These are phyloP conservation scores for Callitettix versicolor DNA, from an alignment of 1,140 invertebrate species.

Conservation along the genomic window DNA sequence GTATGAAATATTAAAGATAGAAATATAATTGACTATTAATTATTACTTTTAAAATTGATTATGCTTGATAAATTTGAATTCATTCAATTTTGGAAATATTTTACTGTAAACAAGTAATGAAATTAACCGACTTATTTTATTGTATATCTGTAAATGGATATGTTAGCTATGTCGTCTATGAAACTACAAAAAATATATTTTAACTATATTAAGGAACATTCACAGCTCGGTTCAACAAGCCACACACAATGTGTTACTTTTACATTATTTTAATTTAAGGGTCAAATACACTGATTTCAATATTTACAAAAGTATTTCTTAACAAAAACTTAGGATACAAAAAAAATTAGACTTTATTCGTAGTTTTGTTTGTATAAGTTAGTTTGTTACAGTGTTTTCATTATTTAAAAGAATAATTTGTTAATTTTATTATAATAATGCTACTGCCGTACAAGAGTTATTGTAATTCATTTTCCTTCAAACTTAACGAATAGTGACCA, in stretches of 20 bases:
- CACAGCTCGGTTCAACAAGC: background rate
- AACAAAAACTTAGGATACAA: no score
- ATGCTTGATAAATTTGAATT: background rate
- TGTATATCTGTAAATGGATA: conserved; percentile 14
- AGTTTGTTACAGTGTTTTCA: no score
- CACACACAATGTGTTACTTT: background rate
- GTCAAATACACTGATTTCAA: background rate
- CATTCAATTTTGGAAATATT: background rate
- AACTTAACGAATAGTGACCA: no score
- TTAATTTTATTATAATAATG: no score
- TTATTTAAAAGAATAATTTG: no score
- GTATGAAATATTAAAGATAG: conserved; percentile 11
- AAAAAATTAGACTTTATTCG: no score
- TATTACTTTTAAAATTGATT: conserved; percentile 16
- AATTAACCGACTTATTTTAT: background rate
- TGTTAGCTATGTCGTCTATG: conserved; percentile 16
- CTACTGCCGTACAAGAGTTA: no score
- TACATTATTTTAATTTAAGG: background rate
- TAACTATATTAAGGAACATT: conserved; percentile 20
- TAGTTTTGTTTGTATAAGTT: no score
- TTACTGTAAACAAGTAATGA: background rate
- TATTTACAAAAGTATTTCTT: conserved; percentile 3
- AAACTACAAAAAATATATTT: conserved; percentile 20
- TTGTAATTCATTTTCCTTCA: no score
- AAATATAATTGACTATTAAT: conserved; percentile 14